Base-by-base conservation (phyloP, 2,113 vertebrate species). In the Notiomystis cincta region DNA sequence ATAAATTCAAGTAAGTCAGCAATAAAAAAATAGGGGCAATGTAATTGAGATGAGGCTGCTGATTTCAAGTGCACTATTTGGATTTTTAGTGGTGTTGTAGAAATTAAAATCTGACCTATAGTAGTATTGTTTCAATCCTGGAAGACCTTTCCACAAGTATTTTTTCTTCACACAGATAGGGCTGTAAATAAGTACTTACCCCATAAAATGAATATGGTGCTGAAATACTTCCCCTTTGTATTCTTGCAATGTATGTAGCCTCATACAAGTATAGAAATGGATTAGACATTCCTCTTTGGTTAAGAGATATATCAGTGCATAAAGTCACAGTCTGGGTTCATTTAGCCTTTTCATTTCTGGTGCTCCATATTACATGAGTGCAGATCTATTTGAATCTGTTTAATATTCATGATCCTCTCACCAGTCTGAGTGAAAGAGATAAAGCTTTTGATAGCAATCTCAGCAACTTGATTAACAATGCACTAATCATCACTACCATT, bases 381-480 rank as follows among this genome's bases (percentile, higher is more conserved):
- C 93, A 98, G 96, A 98, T 97, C 97, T 69, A 98, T 98, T 98
- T 98, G 97, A 98, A 98, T 98, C 95, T 98, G 96, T 98, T 98
- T 98, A 98, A 98, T 98, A 98, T 98, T 98, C 98, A 98, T 98
- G 98, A 98, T 97, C 96, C 97, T 97, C 98, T 98, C 98, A 98
- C 98, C 95, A 98, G 97, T 97, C 97, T 97, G 97, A 98, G 97
- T 97, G 97, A 98, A 98, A 98, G 96, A 98, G 97, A 98, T 98
- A 98, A 98, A 98, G 98, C 98, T 97, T 98, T 98, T 98, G 98
- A 98, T 98, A 97, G 98, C 98, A 98, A 98, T 98, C 98, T 98
- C 97, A 98, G 97, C 98, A 98, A 98, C 98, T 97, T 98, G 98
- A 98, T 98, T 98, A 98, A 98, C 98, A 98, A 98, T 98, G 97